Evolutionary conservation across 2,888 invertebrate genomes (phyloP).

Genomic region (Conops quadrifasciatus): DNA sequence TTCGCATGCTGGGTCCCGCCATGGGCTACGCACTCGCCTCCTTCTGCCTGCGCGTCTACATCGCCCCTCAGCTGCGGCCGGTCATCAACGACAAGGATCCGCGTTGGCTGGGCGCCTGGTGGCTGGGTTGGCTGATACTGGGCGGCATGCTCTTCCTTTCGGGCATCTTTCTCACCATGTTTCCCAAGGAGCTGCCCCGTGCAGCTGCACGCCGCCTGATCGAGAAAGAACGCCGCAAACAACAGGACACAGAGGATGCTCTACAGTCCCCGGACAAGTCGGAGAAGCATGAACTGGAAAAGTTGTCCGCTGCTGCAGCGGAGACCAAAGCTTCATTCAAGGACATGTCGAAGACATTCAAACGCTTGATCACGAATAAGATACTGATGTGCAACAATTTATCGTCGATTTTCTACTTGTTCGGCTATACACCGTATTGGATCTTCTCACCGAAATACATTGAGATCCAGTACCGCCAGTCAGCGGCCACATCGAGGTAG

Average conservation of each 20-base stretch:
- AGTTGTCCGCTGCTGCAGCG: constrained; percentile 43
- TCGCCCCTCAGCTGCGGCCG: constrained; percentile 72
- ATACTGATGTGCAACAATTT: constrained; percentile 78
- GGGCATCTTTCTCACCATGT: constrained; percentile 71
- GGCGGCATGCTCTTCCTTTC: constrained; percentile 70
- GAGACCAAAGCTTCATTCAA: constrained; percentile 64
- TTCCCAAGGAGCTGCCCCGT: constrained; percentile 75
- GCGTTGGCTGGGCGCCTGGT: constrained; percentile 86
- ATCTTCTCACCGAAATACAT: constrained; percentile 86
- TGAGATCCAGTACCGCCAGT: constrained; percentile 81
- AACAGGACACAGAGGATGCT: constrained; percentile 40
- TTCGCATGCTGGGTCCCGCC: constrained; percentile 76
- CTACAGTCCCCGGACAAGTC: constrained; percentile 41
- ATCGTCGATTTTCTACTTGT: constrained; percentile 76
- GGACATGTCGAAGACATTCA: constrained; percentile 73
- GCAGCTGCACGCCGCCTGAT: constrained; percentile 70
- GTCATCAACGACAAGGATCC: constrained; percentile 75
- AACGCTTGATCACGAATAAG: constrained; percentile 72
- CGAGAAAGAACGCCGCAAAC: constrained; percentile 56
- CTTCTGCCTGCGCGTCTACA: constrained; percentile 72
- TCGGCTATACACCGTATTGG: constrained; percentile 79
- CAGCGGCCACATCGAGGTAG: constrained; percentile 74
- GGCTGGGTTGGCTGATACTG: constrained; percentile 77
- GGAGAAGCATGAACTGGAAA: constrained; percentile 47
- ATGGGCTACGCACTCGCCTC: constrained; percentile 74